Conservation (phyloP, 2,113 vertebrate genomes). For the Xiphophorus hellerii region DNA sequence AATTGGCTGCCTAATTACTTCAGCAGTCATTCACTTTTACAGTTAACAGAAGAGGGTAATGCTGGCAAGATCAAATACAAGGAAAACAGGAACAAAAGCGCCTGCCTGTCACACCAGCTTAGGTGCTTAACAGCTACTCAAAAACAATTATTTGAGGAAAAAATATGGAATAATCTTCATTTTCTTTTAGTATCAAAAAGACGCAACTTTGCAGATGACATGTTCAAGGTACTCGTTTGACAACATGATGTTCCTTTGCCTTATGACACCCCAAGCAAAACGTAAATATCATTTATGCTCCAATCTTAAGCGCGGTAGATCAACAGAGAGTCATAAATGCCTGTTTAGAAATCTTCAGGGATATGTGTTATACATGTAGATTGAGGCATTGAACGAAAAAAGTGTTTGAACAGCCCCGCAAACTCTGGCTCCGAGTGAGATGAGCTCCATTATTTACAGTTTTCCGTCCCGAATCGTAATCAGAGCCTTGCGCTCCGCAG, state of each 20-base stretch:
- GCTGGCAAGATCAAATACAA: constrained; percentile 51
- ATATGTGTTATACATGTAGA: constrained; percentile 57
- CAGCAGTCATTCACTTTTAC: constrained; percentile 33
- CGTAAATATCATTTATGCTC: constrained; percentile 41
- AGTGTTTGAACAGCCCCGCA: constrained; percentile 55
- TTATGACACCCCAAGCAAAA: constrained; percentile 22
- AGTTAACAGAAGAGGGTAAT: constrained; percentile 36
- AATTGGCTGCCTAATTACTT: constrained; percentile 69
- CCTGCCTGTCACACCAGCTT: constrained; percentile 22
- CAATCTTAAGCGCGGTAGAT: constrained; percentile 58
- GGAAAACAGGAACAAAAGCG: constrained; percentile 52
- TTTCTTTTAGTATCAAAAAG: constrained; percentile 9
- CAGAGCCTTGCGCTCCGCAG: constrained; percentile 70
- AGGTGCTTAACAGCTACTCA: constrained; percentile 1
- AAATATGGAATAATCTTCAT: background rate
- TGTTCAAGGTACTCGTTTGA: constrained; percentile 11
- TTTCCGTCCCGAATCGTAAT: constrained; percentile 76
- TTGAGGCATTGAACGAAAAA: constrained; percentile 37
- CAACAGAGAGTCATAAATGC: constrained; percentile 52
- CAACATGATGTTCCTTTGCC: constrained; percentile 10
- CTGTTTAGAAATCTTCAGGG: constrained; percentile 56
- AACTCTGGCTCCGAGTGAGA: constrained; percentile 52
- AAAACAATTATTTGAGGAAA: background rate
- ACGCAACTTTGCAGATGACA: background rate
- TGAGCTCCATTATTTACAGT: constrained; percentile 75